phyloP scores from a whole-genome alignment of 1,140 invertebrate genomes.

The Pomacea maculata region DNA sequence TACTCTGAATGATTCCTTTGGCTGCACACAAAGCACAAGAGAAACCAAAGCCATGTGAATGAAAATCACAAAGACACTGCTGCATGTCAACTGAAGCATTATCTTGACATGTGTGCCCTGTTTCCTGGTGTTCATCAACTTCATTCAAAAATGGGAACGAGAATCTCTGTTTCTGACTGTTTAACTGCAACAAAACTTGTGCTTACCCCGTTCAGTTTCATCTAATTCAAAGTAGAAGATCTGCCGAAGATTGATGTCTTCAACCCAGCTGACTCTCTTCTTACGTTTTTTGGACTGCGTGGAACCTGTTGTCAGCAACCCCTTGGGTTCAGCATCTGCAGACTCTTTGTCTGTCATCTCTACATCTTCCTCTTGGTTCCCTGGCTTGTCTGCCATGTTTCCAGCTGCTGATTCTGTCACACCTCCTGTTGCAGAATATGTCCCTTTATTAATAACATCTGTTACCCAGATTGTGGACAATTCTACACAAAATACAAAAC shows the following conservation, averaged over 20 bases:
- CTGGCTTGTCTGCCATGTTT: too few relatives aligned
- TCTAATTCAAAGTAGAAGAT: constrained; percentile 91
- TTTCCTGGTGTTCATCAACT: background rate
- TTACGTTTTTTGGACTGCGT: constrained; percentile 67
- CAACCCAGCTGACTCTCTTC: constrained; percentile 82
- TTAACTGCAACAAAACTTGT: background rate
- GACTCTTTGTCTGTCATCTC: background rate
- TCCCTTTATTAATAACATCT: too few relatives aligned
- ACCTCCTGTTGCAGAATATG: too few relatives aligned
- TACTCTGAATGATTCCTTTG: too few relatives aligned
- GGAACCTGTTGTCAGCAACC: constrained; percentile 3
- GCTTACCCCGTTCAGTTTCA: constrained; percentile 83
- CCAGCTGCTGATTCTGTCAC: too few relatives aligned
- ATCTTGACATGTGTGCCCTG: too few relatives aligned
- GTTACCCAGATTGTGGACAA: too few relatives aligned
- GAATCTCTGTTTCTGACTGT: background rate
- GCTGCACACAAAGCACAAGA: background rate
- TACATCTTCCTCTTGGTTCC: constrained; percentile 7
- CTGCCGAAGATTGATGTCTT: constrained; percentile 77
- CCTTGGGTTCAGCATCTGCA: background rate
- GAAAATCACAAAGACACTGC: background rate
- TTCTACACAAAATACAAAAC: too few relatives aligned
- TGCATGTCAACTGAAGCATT: background rate
- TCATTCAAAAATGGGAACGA: background rate
- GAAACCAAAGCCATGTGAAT: background rate